Conservation (phyloP, 2,113 vertebrate genomes). For the Nanorana parkeri region DNA sequence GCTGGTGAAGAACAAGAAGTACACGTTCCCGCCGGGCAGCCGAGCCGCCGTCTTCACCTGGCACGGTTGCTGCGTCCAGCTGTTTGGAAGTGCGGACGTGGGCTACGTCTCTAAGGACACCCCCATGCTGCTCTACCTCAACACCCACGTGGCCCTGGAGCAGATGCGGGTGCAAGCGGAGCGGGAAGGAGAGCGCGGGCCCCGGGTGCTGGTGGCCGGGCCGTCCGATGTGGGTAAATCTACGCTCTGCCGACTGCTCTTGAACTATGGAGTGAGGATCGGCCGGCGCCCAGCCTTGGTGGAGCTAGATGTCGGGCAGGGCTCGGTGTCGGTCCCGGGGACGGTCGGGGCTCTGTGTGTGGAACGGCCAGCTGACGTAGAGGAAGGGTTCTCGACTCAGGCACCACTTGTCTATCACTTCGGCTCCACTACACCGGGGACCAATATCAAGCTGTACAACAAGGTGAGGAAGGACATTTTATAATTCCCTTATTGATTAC, state of each 20-base stretch:
- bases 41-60: constrained; percentile 97
- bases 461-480: constrained; percentile 77
- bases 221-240: constrained; percentile 97
- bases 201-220: constrained; percentile 93
- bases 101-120: constrained; percentile 95
- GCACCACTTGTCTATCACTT: constrained; percentile 98
- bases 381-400: constrained; percentile 96
- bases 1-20: constrained; percentile 94
- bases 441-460: constrained; percentile 98
- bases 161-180: constrained; percentile 97
- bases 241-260: constrained; percentile 87
- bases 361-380: constrained; percentile 93
- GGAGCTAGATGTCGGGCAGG: constrained; percentile 96
- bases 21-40: constrained; percentile 90
- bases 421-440: constrained; percentile 94
- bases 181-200: constrained; percentile 91
- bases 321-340: constrained; percentile 92
- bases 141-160: constrained; percentile 94
- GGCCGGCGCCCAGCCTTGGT: constrained; percentile 95
- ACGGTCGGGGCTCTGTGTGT: constrained; percentile 94
- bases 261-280: constrained; percentile 93
- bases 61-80: constrained; percentile 92
- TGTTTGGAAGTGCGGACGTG: constrained; percentile 93
- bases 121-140: constrained; percentile 95
- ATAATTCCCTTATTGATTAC: accelerated